Conservation (phyloP, 1,140 invertebrate species). For the Alviniconcha marisindica region DNA sequence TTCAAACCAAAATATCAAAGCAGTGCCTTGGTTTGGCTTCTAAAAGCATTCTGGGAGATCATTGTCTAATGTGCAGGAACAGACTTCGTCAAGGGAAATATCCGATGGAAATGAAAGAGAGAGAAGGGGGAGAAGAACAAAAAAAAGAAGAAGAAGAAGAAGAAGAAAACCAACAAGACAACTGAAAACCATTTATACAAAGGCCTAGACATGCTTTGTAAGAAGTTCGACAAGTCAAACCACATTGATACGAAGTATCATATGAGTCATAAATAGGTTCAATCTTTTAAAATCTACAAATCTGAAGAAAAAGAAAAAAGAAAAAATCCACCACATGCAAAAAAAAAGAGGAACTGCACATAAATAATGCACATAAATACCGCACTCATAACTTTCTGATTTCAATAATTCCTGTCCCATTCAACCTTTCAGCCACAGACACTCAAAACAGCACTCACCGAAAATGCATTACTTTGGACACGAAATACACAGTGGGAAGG, state of each 20-base stretch:
- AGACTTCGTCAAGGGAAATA: too few species aligned
- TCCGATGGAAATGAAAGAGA: too few species aligned
- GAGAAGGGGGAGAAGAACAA: too few species aligned
- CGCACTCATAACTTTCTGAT: too few species aligned
- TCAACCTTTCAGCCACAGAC: neutral
- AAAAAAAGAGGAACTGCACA: neutral
- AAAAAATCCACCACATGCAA: neutral
- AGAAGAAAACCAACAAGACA: too few species aligned
- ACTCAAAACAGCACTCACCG: neutral
- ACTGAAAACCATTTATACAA: too few species aligned
- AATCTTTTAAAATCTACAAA: neutral
- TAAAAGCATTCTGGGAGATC: too few species aligned
- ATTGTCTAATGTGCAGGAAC: too few species aligned
- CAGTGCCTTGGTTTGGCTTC: too few species aligned
- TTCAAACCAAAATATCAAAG: too few species aligned
- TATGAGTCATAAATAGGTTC: neutral
- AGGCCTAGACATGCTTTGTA: neutral
- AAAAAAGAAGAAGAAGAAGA: too few species aligned
- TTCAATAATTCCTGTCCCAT: neutral
- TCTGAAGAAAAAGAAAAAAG: neutral
- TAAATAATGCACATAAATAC: neutral
- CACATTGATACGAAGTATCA: neutral
- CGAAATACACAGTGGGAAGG: too few species aligned
- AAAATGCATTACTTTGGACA: neutral
- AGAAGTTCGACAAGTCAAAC: neutral